Base-by-base conservation (phyloP, 2,888 invertebrate species). In the Drosophila kanekoi region DNA sequence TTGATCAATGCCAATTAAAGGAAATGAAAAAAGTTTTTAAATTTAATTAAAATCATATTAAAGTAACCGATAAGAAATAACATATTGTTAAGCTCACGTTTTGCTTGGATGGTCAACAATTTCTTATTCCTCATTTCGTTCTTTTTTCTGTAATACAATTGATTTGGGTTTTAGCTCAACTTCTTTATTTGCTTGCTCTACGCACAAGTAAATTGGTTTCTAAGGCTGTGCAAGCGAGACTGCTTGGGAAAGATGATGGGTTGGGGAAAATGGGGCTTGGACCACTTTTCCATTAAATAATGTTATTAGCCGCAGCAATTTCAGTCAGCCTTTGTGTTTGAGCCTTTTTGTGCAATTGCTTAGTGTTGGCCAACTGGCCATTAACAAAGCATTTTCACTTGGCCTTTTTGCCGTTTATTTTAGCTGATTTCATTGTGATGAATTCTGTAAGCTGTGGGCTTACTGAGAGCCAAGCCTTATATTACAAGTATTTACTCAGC, bases 281-380 rank as follows among this genome's bases (percentile, higher is more conserved):
- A 43, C 57, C 65, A 58, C 77, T 68, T 63, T 73, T 77, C 69
- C 69, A 75, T 79, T 78, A 86, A 87, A 86, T 86, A 86, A 80
- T 86, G 83, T 80, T 83, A 80, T 87, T 86, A 87, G 88, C 76
- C 74, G 51, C 66, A 74, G 77, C 83, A 86, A 88, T 85, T 86
- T 83, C 72, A 65, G 68, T 70, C 71, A 76, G 77, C 78, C 86
- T 80, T 87, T 74, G 77, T 73, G 62, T 69, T 68, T 47, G 57
- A 48, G 65, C 63, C 72, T 71, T 69, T 81, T 78, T 76, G 69
- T 58, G 56, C 70, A 80, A 66, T 65, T 61, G 65, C 56, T 74
- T 68, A 57, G 74, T 37, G 53, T 53, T 57, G 47, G 47, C 59
- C 62, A 68, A 23, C 44, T 40, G 43, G 37, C 56, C 74, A 73